Conservation (phyloP, 2,797 vertebrate species). For the Sparidentex hasta region DNA sequence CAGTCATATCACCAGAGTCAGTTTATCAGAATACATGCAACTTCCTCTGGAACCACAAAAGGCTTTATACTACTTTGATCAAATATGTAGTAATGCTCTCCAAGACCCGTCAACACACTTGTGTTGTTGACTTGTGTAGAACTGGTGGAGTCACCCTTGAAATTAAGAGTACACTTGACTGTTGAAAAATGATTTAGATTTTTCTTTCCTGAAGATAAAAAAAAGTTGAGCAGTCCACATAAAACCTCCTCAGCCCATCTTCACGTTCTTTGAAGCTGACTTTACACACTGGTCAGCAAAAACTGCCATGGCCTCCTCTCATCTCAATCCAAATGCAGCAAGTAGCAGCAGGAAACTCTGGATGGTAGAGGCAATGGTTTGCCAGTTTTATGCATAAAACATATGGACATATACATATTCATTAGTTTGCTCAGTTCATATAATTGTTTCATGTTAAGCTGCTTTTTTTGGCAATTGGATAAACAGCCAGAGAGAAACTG, state of each 20-base stretch:
- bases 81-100: too few species aligned
- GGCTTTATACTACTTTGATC: too few species aligned
- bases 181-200: background rate
- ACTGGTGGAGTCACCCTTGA: too few species aligned
- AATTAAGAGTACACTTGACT: background rate
- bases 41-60: too few species aligned
- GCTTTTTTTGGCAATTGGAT: background rate
- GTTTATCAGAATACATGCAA: too few species aligned
- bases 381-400: background rate
- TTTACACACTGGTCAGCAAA: slow-evolving; percentile 30
- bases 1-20: too few species aligned
- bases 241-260: slow-evolving; percentile 15
- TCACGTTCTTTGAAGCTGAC: slow-evolving; percentile 13
- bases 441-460: slow-evolving; percentile 6
- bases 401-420: slow-evolving; percentile 2
- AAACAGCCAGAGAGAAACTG: background rate
- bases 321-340: slow-evolving; percentile 16
- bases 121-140: too few species aligned
- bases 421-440: background rate
- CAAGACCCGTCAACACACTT: too few species aligned
- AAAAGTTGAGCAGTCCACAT: slow-evolving; percentile 4
- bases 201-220: background rate
- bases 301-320: background rate
- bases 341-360: background rate
- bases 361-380: background rate